Evolutionary conservation across 2,888 invertebrate genomes (phyloP).

Genomic region (Cosmorhoe ocellata): DNA sequence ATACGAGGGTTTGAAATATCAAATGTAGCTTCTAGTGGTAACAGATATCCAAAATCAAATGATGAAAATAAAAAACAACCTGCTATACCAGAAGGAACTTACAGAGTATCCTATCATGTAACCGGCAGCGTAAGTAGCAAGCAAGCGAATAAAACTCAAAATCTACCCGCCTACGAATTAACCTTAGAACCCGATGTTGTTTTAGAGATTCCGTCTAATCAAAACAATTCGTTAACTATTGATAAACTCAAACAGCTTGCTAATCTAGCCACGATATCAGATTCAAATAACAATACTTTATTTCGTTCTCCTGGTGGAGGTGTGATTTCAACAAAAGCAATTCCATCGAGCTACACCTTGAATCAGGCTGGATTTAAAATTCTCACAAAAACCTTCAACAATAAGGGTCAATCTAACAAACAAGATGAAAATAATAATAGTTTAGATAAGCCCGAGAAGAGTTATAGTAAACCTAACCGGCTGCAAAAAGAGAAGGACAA

Average conservation of each 20-base stretch:
- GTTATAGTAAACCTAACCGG: constrained; percentile 58
- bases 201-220: constrained; percentile 71
- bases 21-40: constrained; percentile 47
- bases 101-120: constrained; percentile 74
- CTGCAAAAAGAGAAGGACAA: constrained; percentile 54
- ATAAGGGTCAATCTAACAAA: constrained; percentile 79
- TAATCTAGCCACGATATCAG: constrained; percentile 80
- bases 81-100: constrained; percentile 69
- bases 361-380: constrained; percentile 86
- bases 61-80: constrained; percentile 46
- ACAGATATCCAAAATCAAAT: constrained; percentile 68
- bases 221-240: constrained; percentile 63
- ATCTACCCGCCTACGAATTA: constrained; percentile 70
- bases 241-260: constrained; percentile 81
- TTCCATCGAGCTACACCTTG: constrained; percentile 82
- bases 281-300: constrained; percentile 76
- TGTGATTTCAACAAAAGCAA: constrained; percentile 83
- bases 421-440: constrained; percentile 63
- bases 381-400: constrained; percentile 83
- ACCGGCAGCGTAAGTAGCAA: constrained; percentile 77
- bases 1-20: constrained; percentile 41
- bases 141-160: constrained; percentile 72
- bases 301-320: constrained; percentile 74
- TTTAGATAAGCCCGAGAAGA: constrained; percentile 66
- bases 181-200: constrained; percentile 72